A percentile compares a stretch with the other conserved stretches of the same genome.
These are phyloP conservation scores for Platygyra sinensis DNA, from an alignment of 64 coral and sea anemone genomes.

Conservation along the genomic window DNA sequence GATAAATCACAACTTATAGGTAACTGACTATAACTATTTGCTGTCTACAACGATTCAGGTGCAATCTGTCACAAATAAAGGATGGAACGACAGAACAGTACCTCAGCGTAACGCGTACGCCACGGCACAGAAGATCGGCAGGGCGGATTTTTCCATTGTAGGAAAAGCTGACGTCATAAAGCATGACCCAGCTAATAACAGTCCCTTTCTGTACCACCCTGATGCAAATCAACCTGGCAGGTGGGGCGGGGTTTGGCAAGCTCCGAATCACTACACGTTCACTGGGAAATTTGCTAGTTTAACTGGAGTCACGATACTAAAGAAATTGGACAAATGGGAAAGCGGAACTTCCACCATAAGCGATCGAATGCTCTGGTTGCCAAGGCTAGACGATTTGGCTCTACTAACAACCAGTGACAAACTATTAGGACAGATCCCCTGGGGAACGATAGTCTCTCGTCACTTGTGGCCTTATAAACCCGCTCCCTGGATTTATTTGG, in stretches of 20 bases:
- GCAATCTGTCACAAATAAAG: not conserved
- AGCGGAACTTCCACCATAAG: not conserved
- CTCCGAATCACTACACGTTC: slow-evolving; percentile 21
- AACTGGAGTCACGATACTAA: not conserved
- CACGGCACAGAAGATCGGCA: not conserved
- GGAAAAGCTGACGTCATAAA: slow-evolving; percentile 16
- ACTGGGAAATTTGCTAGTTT: not conserved
- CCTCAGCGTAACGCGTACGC: not conserved
- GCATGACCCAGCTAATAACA: not conserved
- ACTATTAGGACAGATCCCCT: not conserved
- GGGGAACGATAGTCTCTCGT: not conserved
- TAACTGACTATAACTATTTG: not conserved
- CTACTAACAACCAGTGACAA: not conserved
- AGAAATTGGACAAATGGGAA: not conserved
- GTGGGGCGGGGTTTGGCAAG: slow-evolving; percentile 21
- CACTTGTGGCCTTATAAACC: not conserved
- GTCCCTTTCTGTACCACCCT: not conserved
- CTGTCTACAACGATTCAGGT: not conserved
- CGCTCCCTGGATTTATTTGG: not conserved
- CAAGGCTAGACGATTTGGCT: not conserved
- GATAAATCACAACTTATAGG: too few relatives aligned
- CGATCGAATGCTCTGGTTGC: slow-evolving; percentile 18
- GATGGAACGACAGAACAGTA: slow-evolving; percentile 12
- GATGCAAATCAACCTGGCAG: not conserved
- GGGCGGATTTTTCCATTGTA: slow-evolving; percentile 13